Evolutionary conservation across 1,140 invertebrate genomes (phyloP).

Genomic region (Drosophila arizonae): DNA sequence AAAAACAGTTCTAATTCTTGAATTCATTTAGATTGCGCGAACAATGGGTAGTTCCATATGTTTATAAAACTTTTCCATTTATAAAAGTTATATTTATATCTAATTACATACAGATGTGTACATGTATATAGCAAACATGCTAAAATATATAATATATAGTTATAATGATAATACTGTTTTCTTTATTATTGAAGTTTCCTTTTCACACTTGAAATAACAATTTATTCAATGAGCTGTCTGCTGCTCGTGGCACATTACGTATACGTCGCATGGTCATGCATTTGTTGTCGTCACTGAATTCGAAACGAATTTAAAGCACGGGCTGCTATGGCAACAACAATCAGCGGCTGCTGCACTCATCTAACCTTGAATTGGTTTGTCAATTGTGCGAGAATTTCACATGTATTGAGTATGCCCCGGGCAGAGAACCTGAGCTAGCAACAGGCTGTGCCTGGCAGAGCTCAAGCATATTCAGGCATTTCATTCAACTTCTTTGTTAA

Average conservation of each 20-base stretch:
- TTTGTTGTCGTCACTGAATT: slow-evolving; percentile 38
- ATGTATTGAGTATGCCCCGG: neutral
- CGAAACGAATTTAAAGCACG: slow-evolving; percentile 42
- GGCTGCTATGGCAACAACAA: too few relatives aligned
- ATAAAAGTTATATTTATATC: too few relatives aligned
- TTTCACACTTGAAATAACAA: slow-evolving; percentile 19
- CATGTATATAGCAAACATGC: too few relatives aligned
- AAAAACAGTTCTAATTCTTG: slow-evolving; percentile 23
- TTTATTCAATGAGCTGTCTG: neutral
- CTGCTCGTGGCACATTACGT: slow-evolving; percentile 45
- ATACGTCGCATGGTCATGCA: slow-evolving; percentile 51
- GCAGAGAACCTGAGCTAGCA: neutral
- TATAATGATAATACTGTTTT: too few relatives aligned
- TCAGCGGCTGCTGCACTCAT: slow-evolving; percentile 44
- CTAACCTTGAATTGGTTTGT: slow-evolving; percentile 55
- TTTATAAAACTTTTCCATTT: too few relatives aligned
- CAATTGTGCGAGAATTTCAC: slow-evolving; percentile 41
- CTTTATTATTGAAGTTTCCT: too few relatives aligned
- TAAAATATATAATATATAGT: too few relatives aligned
- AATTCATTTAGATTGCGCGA: slow-evolving; percentile 3
- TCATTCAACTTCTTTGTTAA: slow-evolving; percentile 32
- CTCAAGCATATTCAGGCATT: neutral
- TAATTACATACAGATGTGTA: too few relatives aligned
- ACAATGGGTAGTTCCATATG: too few relatives aligned
- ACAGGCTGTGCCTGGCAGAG: neutral